phyloP scores from a whole-genome alignment of 2,797 vertebrate species.

The Hippocampus kuda region DNA sequence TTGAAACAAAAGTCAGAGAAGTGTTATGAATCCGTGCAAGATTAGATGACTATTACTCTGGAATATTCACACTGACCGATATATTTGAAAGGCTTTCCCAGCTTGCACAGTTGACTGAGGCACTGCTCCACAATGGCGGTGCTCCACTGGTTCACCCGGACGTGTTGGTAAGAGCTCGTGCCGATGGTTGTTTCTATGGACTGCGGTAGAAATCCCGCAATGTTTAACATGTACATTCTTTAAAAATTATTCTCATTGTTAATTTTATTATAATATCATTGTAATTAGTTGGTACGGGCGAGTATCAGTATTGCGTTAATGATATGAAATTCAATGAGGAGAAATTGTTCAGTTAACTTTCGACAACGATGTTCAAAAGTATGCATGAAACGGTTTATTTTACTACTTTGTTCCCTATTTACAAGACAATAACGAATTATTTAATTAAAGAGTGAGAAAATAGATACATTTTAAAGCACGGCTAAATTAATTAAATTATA shows the following conservation, averaged over 20 bases:
- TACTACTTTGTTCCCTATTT: too few species aligned
- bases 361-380: too few species aligned
- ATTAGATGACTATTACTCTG: not conserved
- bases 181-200: conserved; percentile 82
- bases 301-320: too few species aligned
- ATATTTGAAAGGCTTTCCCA: conserved; percentile 92
- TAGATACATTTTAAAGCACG: too few species aligned
- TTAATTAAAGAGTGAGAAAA: not conserved
- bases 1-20: conserved; percentile 29
- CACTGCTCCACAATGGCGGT: conserved; percentile 83
- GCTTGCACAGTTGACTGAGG: conserved; percentile 84
- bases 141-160: conserved; percentile 88
- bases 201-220: conserved; percentile 47
- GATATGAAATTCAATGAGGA: too few species aligned
- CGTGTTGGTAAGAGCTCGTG: conserved; percentile 83
- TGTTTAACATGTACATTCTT: too few species aligned
- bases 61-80: conserved; percentile 64
- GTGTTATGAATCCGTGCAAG: not conserved
- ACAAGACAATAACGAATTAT: not conserved
- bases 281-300: too few species aligned
- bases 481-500: too few species aligned
- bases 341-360: too few species aligned
- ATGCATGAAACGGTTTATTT: too few species aligned
- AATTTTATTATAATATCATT: too few species aligned
- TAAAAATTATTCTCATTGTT: too few species aligned